Conservation (phyloP, 1,140 invertebrate species). For the Sarcophaga peregrina region DNA sequence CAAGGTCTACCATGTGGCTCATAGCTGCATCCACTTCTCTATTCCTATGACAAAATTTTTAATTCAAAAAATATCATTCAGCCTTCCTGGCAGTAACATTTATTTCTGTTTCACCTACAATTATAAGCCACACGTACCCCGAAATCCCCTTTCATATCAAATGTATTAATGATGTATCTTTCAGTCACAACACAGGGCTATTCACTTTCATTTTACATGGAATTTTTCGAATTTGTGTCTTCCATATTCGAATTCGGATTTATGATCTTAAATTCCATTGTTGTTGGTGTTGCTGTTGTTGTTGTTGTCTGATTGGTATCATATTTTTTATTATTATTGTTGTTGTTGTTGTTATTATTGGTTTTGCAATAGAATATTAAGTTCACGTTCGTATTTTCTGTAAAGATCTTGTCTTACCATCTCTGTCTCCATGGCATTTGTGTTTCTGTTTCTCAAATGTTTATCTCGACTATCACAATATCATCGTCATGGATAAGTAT, state of each 20-base stretch:
- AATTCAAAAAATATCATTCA: too few species aligned
- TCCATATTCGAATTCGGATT: conserved; percentile 9
- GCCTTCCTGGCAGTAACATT: too few species aligned
- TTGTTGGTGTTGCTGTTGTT: neutral
- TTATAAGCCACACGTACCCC: too few species aligned
- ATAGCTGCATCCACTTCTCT: too few species aligned
- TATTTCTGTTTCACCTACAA: too few species aligned
- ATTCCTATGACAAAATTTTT: too few species aligned
- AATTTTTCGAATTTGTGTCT: neutral
- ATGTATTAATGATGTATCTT: too few species aligned
- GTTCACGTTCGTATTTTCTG: conserved; percentile 30
- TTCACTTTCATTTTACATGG: conserved; percentile 35
- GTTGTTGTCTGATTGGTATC: neutral
- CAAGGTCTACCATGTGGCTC: too few species aligned
- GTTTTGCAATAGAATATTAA: conserved; percentile 37
- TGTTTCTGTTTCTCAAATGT: neutral
- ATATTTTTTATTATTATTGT: neutral
- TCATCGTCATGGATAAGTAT: neutral
- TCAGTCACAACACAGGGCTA: too few species aligned
- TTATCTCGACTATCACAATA: neutral
- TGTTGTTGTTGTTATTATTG: neutral
- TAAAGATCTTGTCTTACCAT: neutral
- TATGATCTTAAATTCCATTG: conserved; percentile 18
- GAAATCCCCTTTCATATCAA: too few species aligned
- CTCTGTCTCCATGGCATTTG: neutral